Evolutionary conservation across 1,140 invertebrate genomes (phyloP), one percentile per base, ranked within the genome.

Genomic region (Samia ricini): DNA sequence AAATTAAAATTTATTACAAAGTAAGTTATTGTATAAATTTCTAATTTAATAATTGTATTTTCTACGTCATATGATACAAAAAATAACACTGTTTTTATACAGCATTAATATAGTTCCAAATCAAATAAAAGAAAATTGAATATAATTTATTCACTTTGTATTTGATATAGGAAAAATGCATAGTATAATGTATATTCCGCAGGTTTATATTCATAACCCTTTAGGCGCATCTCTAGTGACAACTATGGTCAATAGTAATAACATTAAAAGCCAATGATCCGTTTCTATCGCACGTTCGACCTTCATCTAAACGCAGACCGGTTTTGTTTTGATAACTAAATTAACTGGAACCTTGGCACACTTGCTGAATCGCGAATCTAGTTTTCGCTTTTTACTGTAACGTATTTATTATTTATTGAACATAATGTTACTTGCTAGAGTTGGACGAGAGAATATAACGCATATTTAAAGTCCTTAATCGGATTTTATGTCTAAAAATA

Each of bases 361-460:
- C 19, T 61, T 61, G 50, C 50, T 50, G 22, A 52, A 42, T 56
- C 23, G 22, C 36, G 20, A 50, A 59, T 22, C 19, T 5, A 42
- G 57, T 61, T 61, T 61, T 36, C 58, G 26, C 58, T 60, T 54
- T 60, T 61, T 52, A 48, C 55, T 55, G 20, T 59, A 59, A 19
- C 7, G 18, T 22, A 51, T 51, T 51, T 42, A 22, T 52, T 50
- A 26, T 52, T n/a, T 52, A 22, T 20, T 20, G 20, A 20, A 4
- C 19, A n/a, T 6, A 21, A 4, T 20, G 20, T 52, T 52, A 22
- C 1, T 5, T 2, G 3, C 21, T 52, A 23, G 20, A 23, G 4
- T 52, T 5, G 4, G 55, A 42, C n/a, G 15, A 15, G 26, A 8
- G 26, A 12, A 42, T 42, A 42, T 42, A 42, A 8, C 26, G 26